Conservation (phyloP, 2,888 invertebrate genomes). For the Drosophila multiciliata region DNA sequence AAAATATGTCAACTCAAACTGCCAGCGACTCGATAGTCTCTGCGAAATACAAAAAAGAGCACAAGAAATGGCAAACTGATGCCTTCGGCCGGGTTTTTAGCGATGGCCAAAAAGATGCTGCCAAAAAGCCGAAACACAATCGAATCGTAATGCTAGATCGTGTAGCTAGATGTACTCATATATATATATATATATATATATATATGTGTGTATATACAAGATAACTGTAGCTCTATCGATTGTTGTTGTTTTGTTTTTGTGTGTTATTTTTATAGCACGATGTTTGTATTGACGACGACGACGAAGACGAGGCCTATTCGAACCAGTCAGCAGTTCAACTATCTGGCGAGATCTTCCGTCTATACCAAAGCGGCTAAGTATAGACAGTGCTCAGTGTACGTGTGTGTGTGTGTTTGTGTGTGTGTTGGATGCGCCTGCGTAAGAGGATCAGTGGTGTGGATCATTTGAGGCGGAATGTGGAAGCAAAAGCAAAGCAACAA, state of each 20-base stretch:
- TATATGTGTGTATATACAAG: neutral
- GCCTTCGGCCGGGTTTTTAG: slow-evolving; percentile 50
- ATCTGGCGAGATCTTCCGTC: slow-evolving; percentile 60
- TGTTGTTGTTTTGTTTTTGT: slow-evolving; percentile 34
- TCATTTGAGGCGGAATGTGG: slow-evolving; percentile 59
- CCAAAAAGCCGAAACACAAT: slow-evolving; percentile 66
- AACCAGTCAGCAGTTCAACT: slow-evolving; percentile 58
- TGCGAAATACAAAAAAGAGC: slow-evolving; percentile 3
- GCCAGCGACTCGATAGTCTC: slow-evolving; percentile 50
- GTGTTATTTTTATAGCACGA: slow-evolving; percentile 70
- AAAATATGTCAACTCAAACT: slow-evolving; percentile 73
- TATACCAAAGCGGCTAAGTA: slow-evolving; percentile 67
- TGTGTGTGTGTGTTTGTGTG: slow-evolving; percentile 24
- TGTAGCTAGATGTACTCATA: slow-evolving; percentile 23
- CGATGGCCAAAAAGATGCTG: slow-evolving; percentile 40
- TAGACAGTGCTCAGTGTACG: slow-evolving; percentile 41
- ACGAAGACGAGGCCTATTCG: slow-evolving; percentile 37
- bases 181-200: neutral
- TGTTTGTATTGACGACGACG: slow-evolving; percentile 23
- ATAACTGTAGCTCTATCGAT: slow-evolving; percentile 16
- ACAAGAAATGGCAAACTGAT: slow-evolving; percentile 64
- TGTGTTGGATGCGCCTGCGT: slow-evolving; percentile 68
- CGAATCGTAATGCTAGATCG: slow-evolving; percentile 65
- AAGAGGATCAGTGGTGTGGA: slow-evolving; percentile 58
- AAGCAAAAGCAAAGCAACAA: slow-evolving; percentile 39